Conservation (phyloP, 2,113 vertebrate species). For the Boulengeromyrus knoepffleri region DNA sequence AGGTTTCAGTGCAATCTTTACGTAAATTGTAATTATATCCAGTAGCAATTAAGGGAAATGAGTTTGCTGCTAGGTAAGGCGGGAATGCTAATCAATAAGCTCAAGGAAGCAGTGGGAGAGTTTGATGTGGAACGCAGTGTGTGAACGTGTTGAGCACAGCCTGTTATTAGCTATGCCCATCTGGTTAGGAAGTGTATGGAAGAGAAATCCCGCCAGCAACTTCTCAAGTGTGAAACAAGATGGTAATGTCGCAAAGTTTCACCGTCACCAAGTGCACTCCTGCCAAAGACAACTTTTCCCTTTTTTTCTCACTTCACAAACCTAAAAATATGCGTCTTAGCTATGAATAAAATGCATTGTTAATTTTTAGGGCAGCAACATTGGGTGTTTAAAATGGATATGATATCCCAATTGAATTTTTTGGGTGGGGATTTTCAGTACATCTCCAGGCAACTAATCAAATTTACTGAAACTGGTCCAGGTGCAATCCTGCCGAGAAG, state of each 20-base stretch:
- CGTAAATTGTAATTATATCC: slow-evolving; percentile 11
- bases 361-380: background rate
- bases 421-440: background rate
- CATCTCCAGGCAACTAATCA: background rate
- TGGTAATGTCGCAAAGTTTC: background rate
- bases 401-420: background rate
- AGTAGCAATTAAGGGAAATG: background rate
- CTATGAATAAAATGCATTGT: background rate
- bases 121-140: background rate
- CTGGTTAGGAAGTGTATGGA: slow-evolving; percentile 13
- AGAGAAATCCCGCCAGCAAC: background rate
- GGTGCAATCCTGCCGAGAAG: background rate
- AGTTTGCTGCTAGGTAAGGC: background rate
- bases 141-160: slow-evolving; percentile 10
- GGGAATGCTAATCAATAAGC: slow-evolving; percentile 3
- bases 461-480: background rate
- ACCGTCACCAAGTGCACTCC: background rate
- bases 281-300: background rate
- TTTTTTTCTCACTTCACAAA: background rate
- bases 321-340: background rate
- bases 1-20: background rate
- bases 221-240: background rate
- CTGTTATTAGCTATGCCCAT: slow-evolving; percentile 26
- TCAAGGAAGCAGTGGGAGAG: background rate
- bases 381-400: background rate